Percentiles rank a stretch among this genome's conserved stretches.
Conservation (phyloP, 2,888 invertebrate genomes). For the Hirtodrosophila confusa region DNA sequence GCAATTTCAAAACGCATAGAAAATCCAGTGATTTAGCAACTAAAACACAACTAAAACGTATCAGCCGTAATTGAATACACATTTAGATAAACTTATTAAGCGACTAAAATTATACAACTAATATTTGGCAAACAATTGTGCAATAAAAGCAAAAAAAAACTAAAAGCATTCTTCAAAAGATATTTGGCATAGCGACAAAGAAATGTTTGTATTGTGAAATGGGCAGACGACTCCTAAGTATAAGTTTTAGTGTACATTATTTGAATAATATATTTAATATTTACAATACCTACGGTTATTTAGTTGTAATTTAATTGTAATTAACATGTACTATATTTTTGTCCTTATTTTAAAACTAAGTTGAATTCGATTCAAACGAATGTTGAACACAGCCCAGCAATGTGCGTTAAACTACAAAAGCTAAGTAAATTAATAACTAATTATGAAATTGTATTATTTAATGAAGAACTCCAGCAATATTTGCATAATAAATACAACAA, state of each 20-base stretch:
- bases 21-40: conserved; percentile 70
- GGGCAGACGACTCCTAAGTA: conserved; percentile 55
- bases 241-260: conserved; percentile 62
- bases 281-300: conserved; percentile 64
- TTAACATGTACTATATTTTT: conserved; percentile 62
- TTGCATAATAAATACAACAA: conserved; percentile 63
- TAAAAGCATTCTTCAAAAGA: conserved; percentile 6
- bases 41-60: conserved; percentile 63
- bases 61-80: conserved; percentile 45
- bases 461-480: conserved; percentile 65
- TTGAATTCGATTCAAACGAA: conserved; percentile 51
- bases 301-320: conserved; percentile 70
- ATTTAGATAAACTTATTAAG: conserved; percentile 42
- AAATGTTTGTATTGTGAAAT: conserved; percentile 32
- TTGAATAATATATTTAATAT: conserved; percentile 34
- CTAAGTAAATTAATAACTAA: conserved; percentile 43
- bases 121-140: conserved; percentile 50
- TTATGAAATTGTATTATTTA: conserved; percentile 43
- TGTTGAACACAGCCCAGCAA: conserved; percentile 53
- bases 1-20: conserved; percentile 41
- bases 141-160: conserved; percentile 42
- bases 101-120: conserved; percentile 33
- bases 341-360: conserved; percentile 40
- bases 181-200: too few relatives aligned
- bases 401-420: conserved; percentile 43